Evolutionary conservation across 2,888 invertebrate genomes (phyloP).

Genomic region (Nowickia ferox): DNA sequence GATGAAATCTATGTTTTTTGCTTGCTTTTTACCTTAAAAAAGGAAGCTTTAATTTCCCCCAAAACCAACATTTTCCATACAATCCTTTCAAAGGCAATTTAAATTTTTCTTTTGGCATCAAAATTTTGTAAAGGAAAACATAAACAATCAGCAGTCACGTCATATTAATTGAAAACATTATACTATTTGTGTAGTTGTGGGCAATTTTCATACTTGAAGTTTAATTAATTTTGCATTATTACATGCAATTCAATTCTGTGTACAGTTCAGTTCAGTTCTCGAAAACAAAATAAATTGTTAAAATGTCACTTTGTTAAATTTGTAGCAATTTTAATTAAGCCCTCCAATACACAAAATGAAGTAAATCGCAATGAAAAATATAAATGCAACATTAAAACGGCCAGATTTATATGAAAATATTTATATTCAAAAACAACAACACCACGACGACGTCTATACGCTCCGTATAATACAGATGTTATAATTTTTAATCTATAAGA

Average conservation of each 20-base stretch:
- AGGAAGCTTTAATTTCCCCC: too few relatives aligned
- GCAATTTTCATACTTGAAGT: conserved; percentile 58
- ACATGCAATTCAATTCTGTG: conserved; percentile 58
- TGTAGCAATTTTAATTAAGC: conserved; percentile 68
- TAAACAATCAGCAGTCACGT: conserved; percentile 54
- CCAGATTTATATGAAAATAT: conserved; percentile 43
- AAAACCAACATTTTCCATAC: too few relatives aligned
- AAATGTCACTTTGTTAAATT: conserved; percentile 63
- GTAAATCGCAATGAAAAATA: conserved; percentile 29
- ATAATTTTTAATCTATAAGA: conserved; percentile 50
- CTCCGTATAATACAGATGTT: conserved; percentile 65
- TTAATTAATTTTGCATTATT: conserved; percentile 66
- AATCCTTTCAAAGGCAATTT: conserved; percentile 4
- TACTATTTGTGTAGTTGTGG: conserved; percentile 45
- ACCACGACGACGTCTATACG: conserved; percentile 19
- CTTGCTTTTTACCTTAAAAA: too few relatives aligned
- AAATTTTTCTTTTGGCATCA: background rate
- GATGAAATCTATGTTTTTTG: too few relatives aligned
- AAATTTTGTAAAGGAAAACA: conserved; percentile 19
- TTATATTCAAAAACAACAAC: conserved; percentile 16
- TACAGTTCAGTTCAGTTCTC: conserved; percentile 34
- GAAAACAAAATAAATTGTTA: conserved; percentile 66
- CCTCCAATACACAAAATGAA: conserved; percentile 49
- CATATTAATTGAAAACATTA: conserved; percentile 61
- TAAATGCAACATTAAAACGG: conserved; percentile 32